These are phyloP conservation scores for Aleiodes alternator DNA, from an alignment of 2,888 invertebrate species.

Conservation along the genomic window DNA sequence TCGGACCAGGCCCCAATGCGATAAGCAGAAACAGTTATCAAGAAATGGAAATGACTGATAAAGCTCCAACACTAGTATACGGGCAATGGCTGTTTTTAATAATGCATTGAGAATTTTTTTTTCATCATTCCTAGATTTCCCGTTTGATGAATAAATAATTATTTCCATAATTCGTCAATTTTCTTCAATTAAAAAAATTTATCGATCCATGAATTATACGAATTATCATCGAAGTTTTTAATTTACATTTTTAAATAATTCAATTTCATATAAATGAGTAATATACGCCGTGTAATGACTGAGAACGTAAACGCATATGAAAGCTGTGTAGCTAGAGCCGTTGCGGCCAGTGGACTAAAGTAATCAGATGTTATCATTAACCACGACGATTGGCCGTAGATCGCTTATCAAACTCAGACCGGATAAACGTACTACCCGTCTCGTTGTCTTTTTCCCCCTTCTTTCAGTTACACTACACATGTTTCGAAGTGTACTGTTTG, in stretches of 20 bases:
- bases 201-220: not conserved
- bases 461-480: constrained; percentile 1
- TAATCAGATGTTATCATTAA: constrained; percentile 69
- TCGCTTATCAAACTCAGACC: constrained; percentile 61
- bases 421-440: constrained; percentile 62
- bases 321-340: constrained; percentile 42
- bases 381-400: constrained; percentile 63
- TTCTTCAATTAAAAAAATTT: constrained; percentile 14
- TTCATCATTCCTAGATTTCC: constrained; percentile 46
- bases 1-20: constrained; percentile 62
- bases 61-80: constrained; percentile 67
- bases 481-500: constrained; percentile 3
- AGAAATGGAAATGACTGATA: constrained; percentile 79
- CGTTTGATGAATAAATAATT: constrained; percentile 7
- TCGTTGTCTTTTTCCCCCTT: constrained; percentile 51
- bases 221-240: not conserved
- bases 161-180: constrained; percentile 4
- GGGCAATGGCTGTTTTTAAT: constrained; percentile 63
- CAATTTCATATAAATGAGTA: constrained; percentile 18
- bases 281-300: constrained; percentile 37
- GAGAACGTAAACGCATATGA: constrained; percentile 42
- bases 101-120: constrained; percentile 63
- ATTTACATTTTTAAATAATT: constrained; percentile 6
- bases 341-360: constrained; percentile 56
- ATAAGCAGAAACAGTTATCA: constrained; percentile 75